Conservation (phyloP, 1,140 invertebrate genomes). For the Aphidius gifuensis region DNA sequence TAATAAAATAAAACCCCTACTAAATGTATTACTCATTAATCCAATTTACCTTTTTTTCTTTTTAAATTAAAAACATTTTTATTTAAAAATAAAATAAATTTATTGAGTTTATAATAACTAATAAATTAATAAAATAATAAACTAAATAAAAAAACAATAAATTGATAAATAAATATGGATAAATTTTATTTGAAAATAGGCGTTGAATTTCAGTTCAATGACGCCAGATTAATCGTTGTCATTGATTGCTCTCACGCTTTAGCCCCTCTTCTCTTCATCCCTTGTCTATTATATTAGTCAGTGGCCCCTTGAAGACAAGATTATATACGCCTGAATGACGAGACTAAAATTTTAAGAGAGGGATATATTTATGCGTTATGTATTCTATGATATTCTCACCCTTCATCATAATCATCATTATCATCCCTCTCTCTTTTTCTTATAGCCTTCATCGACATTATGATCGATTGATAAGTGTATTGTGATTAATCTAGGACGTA, state of each 20-base stretch:
- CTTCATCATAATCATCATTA: too few relatives aligned
- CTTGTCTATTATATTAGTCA: slow-evolving; percentile 5
- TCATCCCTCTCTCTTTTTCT: neutral
- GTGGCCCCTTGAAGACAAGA: slow-evolving; percentile 36
- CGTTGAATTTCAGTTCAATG: slow-evolving; percentile 18
- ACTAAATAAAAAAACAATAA: too few relatives aligned
- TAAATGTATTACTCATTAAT: neutral
- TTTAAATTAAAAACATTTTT: neutral
- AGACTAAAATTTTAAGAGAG: slow-evolving; percentile 14
- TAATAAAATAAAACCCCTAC: neutral
- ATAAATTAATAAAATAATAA: too few relatives aligned
- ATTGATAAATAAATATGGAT: neutral
- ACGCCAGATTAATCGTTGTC: slow-evolving; percentile 38
- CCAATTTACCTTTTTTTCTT: slow-evolving; percentile 1
- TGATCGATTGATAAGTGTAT: slow-evolving; percentile 22
- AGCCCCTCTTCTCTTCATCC: slow-evolving; percentile 3
- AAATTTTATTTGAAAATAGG: neutral
- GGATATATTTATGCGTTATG: slow-evolving; percentile 19
- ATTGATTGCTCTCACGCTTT: slow-evolving; percentile 34
- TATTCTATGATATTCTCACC: slow-evolving; percentile 6
- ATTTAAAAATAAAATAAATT: neutral
- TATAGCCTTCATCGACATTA: neutral
- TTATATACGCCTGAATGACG: slow-evolving; percentile 42
- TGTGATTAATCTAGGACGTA: slow-evolving; percentile 17
- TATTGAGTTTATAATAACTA: neutral